Conservation (phyloP, 2,888 invertebrate genomes). For the Drosophila kambysellisi region DNA sequence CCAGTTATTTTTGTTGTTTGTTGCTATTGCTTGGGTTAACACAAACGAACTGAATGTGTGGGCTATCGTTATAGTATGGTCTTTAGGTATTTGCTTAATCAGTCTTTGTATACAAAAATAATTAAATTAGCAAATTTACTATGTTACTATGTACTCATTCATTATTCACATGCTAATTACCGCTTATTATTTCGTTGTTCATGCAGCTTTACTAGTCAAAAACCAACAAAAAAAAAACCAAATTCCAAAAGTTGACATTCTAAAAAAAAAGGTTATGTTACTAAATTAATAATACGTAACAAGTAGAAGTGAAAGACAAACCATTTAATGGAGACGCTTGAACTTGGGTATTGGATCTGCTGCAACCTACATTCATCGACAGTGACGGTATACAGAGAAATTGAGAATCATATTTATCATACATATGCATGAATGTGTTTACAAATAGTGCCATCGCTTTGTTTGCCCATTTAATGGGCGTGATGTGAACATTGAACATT, state of each 20-base stretch:
- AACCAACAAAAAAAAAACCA: neutral
- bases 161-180: conserved; percentile 35
- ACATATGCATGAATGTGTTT: conserved; percentile 11
- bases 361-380: conserved; percentile 20
- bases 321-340: conserved; percentile 46
- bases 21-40: conserved; percentile 14
- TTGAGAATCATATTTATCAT: conserved; percentile 36
- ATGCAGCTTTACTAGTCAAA: conserved; percentile 44
- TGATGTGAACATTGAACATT: conserved; percentile 45
- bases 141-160: conserved; percentile 21
- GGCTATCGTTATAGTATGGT: conserved; percentile 41
- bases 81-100: conserved; percentile 65
- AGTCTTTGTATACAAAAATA: conserved; percentile 76
- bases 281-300: conserved; percentile 27
- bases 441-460: conserved; percentile 20
- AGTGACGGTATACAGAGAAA: conserved; percentile 16
- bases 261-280: conserved; percentile 15
- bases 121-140: conserved; percentile 71
- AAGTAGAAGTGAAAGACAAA: conserved; percentile 42
- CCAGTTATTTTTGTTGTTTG: conserved; percentile 21
- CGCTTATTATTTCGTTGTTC: conserved; percentile 50
- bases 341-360: conserved; percentile 40
- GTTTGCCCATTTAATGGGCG: conserved; percentile 36
- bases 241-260: neutral
- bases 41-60: conserved; percentile 45